These are phyloP conservation scores for Gymnogyps californianus DNA, from an alignment of 2,113 vertebrate genomes.

Conservation along the genomic window DNA sequence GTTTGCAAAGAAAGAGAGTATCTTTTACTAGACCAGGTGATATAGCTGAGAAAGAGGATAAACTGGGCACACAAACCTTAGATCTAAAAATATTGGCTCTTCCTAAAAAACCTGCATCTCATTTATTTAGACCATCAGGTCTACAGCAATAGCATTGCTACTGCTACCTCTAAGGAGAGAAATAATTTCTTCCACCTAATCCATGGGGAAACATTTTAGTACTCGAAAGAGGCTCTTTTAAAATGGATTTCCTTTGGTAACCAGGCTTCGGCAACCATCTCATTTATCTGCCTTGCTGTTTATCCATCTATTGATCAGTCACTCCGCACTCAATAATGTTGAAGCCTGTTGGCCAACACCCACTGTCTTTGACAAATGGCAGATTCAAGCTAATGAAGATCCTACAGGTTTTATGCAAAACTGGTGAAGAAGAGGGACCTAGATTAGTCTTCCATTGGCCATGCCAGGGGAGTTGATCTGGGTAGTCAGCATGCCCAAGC, in stretches of 20 bases:
- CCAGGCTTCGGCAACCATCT: background rate
- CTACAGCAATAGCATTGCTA: background rate
- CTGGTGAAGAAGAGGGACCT: background rate
- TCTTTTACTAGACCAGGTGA: background rate
- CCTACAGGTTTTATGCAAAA: background rate
- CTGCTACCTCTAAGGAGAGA: background rate
- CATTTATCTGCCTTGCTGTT: background rate
- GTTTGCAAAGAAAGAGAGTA: background rate
- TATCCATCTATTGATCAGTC: background rate
- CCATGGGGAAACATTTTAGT: background rate
- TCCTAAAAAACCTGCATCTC: background rate
- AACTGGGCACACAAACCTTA: background rate
- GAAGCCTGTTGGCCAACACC: background rate
- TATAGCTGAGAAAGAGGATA: background rate
- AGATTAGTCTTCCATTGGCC: background rate
- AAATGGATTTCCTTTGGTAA: background rate
- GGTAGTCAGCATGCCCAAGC: background rate
- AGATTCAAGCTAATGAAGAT: background rate
- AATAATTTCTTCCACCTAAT: background rate
- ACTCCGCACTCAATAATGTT: background rate
- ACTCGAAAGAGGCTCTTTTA: background rate
- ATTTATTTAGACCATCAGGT: background rate
- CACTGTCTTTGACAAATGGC: background rate
- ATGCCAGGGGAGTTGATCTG: background rate
- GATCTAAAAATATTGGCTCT: background rate